These are phyloP conservation scores for Calephelis nemesis DNA, from an alignment of 1,140 invertebrate species.

Conservation along the genomic window DNA sequence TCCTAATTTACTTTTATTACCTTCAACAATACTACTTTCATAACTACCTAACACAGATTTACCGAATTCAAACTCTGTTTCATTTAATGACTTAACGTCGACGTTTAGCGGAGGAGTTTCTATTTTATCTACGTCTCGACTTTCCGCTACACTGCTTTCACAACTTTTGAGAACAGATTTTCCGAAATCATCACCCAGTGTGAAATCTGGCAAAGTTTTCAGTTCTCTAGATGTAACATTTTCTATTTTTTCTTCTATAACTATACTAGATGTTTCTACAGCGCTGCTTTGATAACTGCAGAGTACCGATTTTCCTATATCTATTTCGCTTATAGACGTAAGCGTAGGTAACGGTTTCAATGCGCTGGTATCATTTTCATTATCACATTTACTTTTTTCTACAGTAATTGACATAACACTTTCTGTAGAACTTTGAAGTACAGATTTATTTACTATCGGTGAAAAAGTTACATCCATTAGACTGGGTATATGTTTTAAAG, in stretches of 20 bases:
- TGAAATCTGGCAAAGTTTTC: neutral
- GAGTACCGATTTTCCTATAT: slow-evolving; percentile 7
- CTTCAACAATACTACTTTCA: slow-evolving; percentile 42
- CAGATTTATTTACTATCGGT: slow-evolving; percentile 65
- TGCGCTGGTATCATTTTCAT: slow-evolving; percentile 33
- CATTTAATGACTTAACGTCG: slow-evolving; percentile 39
- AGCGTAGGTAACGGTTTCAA: slow-evolving; percentile 52
- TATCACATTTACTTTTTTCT: slow-evolving; percentile 39
- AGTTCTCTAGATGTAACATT: neutral
- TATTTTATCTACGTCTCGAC: slow-evolving; percentile 5
- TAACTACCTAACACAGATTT: slow-evolving; percentile 53
- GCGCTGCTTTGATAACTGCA: slow-evolving; percentile 10
- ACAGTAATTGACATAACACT: slow-evolving; percentile 43
- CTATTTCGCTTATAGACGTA: slow-evolving; percentile 41
- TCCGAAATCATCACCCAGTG: slow-evolving; percentile 4
- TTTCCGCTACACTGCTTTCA: slow-evolving; percentile 23
- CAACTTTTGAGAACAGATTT: slow-evolving; percentile 5
- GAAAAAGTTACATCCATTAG: slow-evolving; percentile 65
- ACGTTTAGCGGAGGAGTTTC: slow-evolving; percentile 1
- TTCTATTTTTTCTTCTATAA: slow-evolving; percentile 18
- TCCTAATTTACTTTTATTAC: slow-evolving; percentile 22
- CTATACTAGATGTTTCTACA: neutral
- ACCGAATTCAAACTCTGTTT: slow-evolving; percentile 45
- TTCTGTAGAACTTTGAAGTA: slow-evolving; percentile 59
- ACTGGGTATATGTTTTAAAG: slow-evolving; percentile 42